These are phyloP conservation scores for Megalopta genalis DNA, from an alignment of 1,140 invertebrate genomes.

Conservation along the genomic window DNA sequence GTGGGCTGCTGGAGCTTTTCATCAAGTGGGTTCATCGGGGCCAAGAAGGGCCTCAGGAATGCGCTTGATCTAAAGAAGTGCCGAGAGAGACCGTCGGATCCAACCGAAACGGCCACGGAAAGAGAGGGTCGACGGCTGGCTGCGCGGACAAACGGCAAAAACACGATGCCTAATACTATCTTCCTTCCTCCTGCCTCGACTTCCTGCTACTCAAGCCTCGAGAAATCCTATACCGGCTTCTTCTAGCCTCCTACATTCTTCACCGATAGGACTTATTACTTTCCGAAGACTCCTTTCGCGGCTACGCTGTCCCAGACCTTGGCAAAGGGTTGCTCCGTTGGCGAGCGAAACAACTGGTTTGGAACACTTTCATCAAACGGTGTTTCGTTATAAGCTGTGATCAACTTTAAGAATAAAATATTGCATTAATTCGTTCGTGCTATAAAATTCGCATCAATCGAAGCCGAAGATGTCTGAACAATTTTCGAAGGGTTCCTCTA, in stretches of 20 bases:
- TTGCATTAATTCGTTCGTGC: too few species aligned
- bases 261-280: not conserved
- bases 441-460: too few species aligned
- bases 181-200: conserved; percentile 40
- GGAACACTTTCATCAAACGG: too few species aligned
- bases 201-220: not conserved
- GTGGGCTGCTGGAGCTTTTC: conserved; percentile 71
- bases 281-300: too few species aligned
- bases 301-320: too few species aligned
- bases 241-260: conserved; percentile 2
- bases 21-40: conserved; percentile 78
- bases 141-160: conserved; percentile 67
- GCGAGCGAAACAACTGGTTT: too few species aligned
- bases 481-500: too few species aligned
- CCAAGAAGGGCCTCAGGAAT: conserved; percentile 73
- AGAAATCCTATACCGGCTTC: not conserved
- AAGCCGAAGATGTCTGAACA: too few species aligned
- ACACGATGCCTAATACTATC: conserved; percentile 67
- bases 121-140: conserved; percentile 42
- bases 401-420: too few species aligned
- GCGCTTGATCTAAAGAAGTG: conserved; percentile 71
- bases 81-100: conserved; percentile 54
- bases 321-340: too few species aligned
- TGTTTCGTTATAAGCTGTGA: too few species aligned
- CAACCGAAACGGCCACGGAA: conserved; percentile 19